Conservation (phyloP, 2,797 vertebrate species). For the Morelia viridis region DNA sequence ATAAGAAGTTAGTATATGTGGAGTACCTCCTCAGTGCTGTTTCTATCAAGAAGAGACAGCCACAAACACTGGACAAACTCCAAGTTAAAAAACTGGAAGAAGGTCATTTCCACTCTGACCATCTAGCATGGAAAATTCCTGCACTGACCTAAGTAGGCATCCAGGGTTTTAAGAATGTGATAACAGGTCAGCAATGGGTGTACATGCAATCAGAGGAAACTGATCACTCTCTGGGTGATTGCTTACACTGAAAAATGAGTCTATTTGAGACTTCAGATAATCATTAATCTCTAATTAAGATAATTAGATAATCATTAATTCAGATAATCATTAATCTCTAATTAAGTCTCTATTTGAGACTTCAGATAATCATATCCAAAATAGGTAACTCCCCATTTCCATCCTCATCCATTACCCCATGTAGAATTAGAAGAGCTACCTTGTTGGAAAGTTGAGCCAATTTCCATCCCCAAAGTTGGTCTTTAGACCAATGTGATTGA, state of each 20-base stretch:
- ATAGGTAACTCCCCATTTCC: background rate
- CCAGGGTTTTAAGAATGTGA: too few species aligned
- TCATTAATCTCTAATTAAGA: too few species aligned
- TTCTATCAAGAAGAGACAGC: too few species aligned
- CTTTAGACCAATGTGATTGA: too few species aligned
- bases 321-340: background rate
- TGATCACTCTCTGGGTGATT: background rate
- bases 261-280: background rate
- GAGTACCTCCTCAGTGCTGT: too few species aligned
- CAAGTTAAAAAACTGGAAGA: too few species aligned
- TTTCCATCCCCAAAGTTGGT: background rate
- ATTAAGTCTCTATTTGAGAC: background rate
- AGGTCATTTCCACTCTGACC: too few species aligned
- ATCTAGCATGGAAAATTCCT: too few species aligned
- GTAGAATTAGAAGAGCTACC: background rate
- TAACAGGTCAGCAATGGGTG: too few species aligned
- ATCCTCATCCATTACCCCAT: background rate
- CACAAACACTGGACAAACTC: too few species aligned
- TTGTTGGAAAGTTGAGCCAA: background rate
- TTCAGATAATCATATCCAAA: background rate
- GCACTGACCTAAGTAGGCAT: too few species aligned
- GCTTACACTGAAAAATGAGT: background rate
- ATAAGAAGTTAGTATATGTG: too few species aligned
- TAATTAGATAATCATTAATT: background rate
- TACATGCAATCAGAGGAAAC: background rate